These are phyloP conservation scores for Hemibagrus wyckioides DNA, from an alignment of 2,113 vertebrate species.

Conservation along the genomic window DNA sequence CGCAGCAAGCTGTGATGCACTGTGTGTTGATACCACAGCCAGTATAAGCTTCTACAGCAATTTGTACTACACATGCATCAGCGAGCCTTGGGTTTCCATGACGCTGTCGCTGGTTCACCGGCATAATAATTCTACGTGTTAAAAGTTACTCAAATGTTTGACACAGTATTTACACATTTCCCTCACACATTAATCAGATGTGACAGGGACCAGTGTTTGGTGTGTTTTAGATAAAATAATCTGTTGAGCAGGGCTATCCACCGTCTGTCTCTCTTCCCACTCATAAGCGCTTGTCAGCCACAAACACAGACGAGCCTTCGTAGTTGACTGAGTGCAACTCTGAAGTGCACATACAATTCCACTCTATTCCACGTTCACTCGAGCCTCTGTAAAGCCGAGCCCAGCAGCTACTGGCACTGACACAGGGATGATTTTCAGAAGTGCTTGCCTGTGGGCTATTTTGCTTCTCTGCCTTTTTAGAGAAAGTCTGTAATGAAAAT, in stretches of 20 bases:
- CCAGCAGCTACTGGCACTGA: neutral
- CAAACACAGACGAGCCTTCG: neutral
- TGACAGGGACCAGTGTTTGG: neutral
- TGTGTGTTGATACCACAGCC: no score
- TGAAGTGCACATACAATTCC: neutral
- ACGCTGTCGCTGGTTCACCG: no score
- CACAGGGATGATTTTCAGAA: neutral
- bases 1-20: no score
- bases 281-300: neutral
- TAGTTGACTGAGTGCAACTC: neutral
- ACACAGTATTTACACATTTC: neutral
- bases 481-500: conserved; percentile 1
- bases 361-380: neutral
- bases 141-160: conserved; percentile 22
- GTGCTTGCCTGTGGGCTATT: neutral
- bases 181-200: neutral
- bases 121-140: neutral
- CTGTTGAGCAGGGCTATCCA: neutral
- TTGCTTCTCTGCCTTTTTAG: neutral
- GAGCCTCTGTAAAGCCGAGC: conserved; percentile 4
- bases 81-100: no score
- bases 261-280: neutral
- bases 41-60: no score
- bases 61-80: no score
- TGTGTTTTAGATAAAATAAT: conserved; percentile 14